Percentiles rank a stretch among this genome's conserved stretches.
These are phyloP conservation scores for Sinocyclocheilus grahami DNA, from an alignment of 2,113 vertebrate genomes.

Conservation along the genomic window DNA sequence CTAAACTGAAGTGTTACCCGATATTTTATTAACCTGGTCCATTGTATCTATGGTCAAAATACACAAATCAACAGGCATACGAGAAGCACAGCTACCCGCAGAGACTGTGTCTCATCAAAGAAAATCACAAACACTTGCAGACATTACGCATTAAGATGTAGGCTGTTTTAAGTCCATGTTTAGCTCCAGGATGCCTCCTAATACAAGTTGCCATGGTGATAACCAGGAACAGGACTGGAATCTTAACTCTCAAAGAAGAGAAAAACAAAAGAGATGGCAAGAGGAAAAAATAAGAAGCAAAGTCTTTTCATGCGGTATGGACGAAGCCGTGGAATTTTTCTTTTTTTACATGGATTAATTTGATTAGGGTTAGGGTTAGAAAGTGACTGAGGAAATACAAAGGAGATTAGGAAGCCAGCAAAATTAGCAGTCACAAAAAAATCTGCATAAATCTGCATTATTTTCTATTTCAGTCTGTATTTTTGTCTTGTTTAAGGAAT, in stretches of 20 bases:
- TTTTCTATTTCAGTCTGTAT: neutral
- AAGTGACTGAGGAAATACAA: neutral
- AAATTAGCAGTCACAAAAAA: neutral
- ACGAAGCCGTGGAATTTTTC: neutral
- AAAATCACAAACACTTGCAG: no score
- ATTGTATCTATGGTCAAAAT: neutral
- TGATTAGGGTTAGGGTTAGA: neutral
- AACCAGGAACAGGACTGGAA: slow-evolving; percentile 39
- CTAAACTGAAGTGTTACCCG: neutral
- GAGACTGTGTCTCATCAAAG: neutral
- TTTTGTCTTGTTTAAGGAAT: neutral
- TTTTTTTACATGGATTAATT: neutral
- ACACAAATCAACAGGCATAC: neutral
- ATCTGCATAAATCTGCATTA: neutral
- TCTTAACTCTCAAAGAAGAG: slow-evolving; percentile 22
- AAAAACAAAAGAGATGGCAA: slow-evolving; percentile 3
- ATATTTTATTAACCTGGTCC: neutral
- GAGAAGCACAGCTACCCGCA: neutral
- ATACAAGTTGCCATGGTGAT: slow-evolving; percentile 57
- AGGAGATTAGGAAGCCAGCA: neutral
- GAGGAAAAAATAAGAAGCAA: neutral
- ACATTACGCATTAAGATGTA: no score
- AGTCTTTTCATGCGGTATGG: neutral
- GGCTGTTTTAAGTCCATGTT: no score
- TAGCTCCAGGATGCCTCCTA: slow-evolving; percentile 41